Evolutionary conservation across 2,113 vertebrate genomes (phyloP).

Genomic region (Saguinus midas): DNA sequence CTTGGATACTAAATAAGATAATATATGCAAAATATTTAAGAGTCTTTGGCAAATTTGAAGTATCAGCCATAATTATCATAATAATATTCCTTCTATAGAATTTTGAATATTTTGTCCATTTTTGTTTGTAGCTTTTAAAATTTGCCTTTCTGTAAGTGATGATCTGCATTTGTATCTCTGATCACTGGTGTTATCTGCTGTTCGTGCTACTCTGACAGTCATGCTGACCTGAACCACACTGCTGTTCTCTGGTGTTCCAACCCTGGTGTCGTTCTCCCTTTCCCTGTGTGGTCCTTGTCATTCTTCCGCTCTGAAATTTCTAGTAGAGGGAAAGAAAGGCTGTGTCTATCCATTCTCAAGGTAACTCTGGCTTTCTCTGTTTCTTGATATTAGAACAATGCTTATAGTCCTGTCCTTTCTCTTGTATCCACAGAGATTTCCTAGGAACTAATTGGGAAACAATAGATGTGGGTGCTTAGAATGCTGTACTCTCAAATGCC

Average conservation of each 20-base stretch:
- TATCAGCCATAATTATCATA: neutral
- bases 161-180: neutral
- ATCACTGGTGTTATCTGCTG: too few species aligned
- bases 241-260: neutral
- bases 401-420: neutral
- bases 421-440: neutral
- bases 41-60: neutral
- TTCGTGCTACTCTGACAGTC: neutral
- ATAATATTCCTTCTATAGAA: neutral
- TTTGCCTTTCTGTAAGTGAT: neutral
- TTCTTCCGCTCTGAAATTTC: neutral
- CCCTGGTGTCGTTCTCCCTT: neutral
- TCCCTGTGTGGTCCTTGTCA: neutral
- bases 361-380: neutral
- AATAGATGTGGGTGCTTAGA: neutral
- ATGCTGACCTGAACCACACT: accelerated
- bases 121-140: neutral
- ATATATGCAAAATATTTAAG: neutral
- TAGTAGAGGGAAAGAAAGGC: neutral
- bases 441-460: neutral
- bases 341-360: accelerated
- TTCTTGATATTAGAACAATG: neutral
- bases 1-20: neutral
- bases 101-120: neutral
- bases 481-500: accelerated